These are phyloP conservation scores for Lasaia peninsularis DNA, from an alignment of 1,140 invertebrate species.

Conservation along the genomic window DNA sequence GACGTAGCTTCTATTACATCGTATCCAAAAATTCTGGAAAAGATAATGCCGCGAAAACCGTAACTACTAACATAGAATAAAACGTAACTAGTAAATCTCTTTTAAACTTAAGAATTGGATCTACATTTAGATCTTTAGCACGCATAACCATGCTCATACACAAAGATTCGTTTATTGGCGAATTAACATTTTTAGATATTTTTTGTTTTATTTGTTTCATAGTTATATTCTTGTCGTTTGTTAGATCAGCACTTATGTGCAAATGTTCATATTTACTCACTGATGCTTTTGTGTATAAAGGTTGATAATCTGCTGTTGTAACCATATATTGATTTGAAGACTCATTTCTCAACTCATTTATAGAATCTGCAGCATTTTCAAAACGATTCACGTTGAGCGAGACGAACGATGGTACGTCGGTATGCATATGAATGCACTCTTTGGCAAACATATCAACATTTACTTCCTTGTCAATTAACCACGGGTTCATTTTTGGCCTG, in stretches of 20 bases:
- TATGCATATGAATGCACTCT: slow-evolving; percentile 34
- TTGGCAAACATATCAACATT: slow-evolving; percentile 29
- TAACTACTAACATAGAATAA: slow-evolving; percentile 63
- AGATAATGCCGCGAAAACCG: slow-evolving; percentile 60
- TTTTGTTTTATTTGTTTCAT: neutral
- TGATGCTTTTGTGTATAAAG: slow-evolving; percentile 21
- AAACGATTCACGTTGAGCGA: slow-evolving; percentile 28
- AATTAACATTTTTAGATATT: neutral
- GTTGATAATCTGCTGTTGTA: slow-evolving; percentile 30
- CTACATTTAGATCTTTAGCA: slow-evolving; percentile 24
- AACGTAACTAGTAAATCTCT: slow-evolving; percentile 58
- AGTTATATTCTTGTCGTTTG: neutral
- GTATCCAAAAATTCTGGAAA: slow-evolving; percentile 35
- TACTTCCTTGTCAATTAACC: slow-evolving; percentile 48
- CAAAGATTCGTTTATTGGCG: neutral
- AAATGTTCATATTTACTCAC: slow-evolving; percentile 21
- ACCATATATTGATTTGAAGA: slow-evolving; percentile 38
- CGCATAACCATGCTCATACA: neutral
- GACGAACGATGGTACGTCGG: slow-evolving; percentile 43
- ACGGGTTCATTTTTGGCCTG: slow-evolving; percentile 15
- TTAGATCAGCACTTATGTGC: neutral
- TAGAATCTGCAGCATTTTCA: slow-evolving; percentile 19
- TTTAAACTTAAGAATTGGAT: slow-evolving; percentile 52
- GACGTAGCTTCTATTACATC: neutral
- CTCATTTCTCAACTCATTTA: slow-evolving; percentile 15